Conservation (phyloP, 1,140 invertebrate species). For the Cotesia chilonis region DNA sequence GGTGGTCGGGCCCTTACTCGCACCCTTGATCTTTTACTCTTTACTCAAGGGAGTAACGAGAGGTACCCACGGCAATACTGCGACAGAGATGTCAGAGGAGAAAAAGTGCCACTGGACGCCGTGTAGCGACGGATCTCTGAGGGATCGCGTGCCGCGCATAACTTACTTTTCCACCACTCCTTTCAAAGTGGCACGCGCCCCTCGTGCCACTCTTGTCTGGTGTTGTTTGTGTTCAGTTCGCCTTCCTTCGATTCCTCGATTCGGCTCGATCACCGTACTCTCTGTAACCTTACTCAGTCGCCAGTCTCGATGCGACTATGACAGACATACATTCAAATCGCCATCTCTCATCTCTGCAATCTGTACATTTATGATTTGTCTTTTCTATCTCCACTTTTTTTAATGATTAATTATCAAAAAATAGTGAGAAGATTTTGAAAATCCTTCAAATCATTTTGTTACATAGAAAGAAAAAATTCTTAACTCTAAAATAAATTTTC, state of each 20-base stretch:
- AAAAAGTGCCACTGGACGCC: conserved; percentile 31
- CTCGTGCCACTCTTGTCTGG: conserved; percentile 30
- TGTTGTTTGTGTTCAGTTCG: conserved; percentile 26
- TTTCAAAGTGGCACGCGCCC: conserved; percentile 39
- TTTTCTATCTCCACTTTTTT: no score
- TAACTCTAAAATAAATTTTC: no score
- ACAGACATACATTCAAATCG: conserved; percentile 9
- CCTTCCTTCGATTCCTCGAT: conserved; percentile 36
- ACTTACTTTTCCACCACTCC: conserved; percentile 49
- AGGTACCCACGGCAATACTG: conserved; percentile 8
- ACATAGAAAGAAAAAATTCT: no score
- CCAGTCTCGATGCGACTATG: conserved; percentile 28
- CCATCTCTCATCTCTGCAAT: background rate
- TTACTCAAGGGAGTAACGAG: conserved; percentile 1
- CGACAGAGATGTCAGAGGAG: conserved; percentile 4
- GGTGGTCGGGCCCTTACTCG: background rate
- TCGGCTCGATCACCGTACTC: conserved; percentile 30
- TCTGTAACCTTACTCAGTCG: conserved; percentile 33
- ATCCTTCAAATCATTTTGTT: no score
- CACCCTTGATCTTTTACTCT: background rate
- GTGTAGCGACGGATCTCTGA: conserved; percentile 48
- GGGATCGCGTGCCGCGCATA: conserved; percentile 62
- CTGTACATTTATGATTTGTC: background rate
- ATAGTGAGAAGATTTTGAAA: no score
- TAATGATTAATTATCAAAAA: no score